Conservation (phyloP, 2,888 invertebrate species). For the Drosophila merina region DNA sequence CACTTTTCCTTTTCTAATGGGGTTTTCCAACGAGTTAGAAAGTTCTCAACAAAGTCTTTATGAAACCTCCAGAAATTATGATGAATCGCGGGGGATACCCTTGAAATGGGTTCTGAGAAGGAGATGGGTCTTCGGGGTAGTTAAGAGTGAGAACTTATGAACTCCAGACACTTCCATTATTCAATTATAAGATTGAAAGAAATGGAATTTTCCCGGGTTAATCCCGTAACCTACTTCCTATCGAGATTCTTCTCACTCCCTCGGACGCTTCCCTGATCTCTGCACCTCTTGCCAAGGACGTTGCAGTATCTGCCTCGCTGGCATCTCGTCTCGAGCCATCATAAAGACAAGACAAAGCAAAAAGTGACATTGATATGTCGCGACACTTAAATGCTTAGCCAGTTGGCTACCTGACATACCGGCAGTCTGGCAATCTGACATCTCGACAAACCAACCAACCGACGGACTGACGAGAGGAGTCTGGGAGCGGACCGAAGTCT, state of each 20-base stretch:
- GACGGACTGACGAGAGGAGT: not conserved
- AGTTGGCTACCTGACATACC: constrained; percentile 34
- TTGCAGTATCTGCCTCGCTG: constrained; percentile 23
- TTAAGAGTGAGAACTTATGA: not conserved
- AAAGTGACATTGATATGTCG: constrained; percentile 63
- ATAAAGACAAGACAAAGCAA: constrained; percentile 37
- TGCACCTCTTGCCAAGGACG: constrained; percentile 12
- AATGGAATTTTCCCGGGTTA: constrained; percentile 13
- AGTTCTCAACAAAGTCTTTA: constrained; percentile 47
- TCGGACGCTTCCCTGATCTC: constrained; percentile 16
- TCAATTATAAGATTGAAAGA: not conserved
- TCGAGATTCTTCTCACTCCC: constrained; percentile 16
- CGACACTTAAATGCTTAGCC: constrained; percentile 60
- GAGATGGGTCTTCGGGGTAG: not conserved
- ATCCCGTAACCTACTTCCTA: constrained; percentile 41
- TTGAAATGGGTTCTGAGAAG: constrained; percentile 22
- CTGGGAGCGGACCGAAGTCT: constrained; percentile 7
- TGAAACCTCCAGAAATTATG: too few relatives aligned
- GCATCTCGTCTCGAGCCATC: constrained; percentile 32
- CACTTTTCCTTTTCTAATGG: constrained; percentile 67
- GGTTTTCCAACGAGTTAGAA: constrained; percentile 68
- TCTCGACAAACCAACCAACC: not conserved
- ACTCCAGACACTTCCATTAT: not conserved
- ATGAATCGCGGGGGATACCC: constrained; percentile 5
- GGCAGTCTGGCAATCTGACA: constrained; percentile 3